Evolutionary conservation across 2,113 vertebrate genomes (phyloP).

Genomic region (Centropristis striata): DNA sequence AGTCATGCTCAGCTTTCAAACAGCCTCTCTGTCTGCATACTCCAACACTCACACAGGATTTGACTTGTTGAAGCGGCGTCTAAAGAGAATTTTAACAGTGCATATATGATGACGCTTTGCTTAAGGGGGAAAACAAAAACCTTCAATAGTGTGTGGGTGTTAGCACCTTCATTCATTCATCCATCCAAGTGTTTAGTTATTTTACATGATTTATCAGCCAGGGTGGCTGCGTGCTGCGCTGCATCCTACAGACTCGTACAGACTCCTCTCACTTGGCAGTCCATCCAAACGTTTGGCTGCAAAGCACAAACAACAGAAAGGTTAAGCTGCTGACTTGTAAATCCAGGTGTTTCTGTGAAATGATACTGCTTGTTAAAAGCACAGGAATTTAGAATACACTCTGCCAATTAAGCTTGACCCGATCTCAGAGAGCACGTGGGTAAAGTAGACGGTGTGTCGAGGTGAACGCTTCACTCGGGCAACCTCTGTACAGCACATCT

Average conservation of each 20-base stretch:
- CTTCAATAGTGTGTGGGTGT: neutral
- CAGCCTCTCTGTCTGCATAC: slow-evolving; percentile 3
- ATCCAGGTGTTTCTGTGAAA: slow-evolving; percentile 59
- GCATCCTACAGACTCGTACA: slow-evolving; percentile 24
- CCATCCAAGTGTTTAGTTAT: neutral
- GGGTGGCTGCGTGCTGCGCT: slow-evolving; percentile 11
- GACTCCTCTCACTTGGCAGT: slow-evolving; percentile 41
- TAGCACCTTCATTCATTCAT: slow-evolving; percentile 13
- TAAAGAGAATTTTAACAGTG: slow-evolving; percentile 38
- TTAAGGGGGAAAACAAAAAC: slow-evolving; percentile 38
- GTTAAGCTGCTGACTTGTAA: slow-evolving; percentile 31
- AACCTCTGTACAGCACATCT: neutral
- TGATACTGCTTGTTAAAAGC: slow-evolving; percentile 14
- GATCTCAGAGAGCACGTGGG: neutral
- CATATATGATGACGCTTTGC: slow-evolving; percentile 44
- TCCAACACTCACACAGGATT: slow-evolving; percentile 29
- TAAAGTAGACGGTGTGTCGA: neutral
- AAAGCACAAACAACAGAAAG: slow-evolving; percentile 43
- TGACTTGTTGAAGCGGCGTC: slow-evolving; percentile 54
- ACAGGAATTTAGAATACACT: slow-evolving; percentile 21
- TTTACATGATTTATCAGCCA: slow-evolving; percentile 19
- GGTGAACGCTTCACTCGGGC: slow-evolving; percentile 8
- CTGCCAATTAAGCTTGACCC: slow-evolving; percentile 38
- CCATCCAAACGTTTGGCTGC: slow-evolving; percentile 49
- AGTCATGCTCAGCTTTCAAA: slow-evolving; percentile 4